Evolutionary conservation across 92 coral and sea anemone species (phyloP).

Genomic region (Actinernus sp.): DNA sequence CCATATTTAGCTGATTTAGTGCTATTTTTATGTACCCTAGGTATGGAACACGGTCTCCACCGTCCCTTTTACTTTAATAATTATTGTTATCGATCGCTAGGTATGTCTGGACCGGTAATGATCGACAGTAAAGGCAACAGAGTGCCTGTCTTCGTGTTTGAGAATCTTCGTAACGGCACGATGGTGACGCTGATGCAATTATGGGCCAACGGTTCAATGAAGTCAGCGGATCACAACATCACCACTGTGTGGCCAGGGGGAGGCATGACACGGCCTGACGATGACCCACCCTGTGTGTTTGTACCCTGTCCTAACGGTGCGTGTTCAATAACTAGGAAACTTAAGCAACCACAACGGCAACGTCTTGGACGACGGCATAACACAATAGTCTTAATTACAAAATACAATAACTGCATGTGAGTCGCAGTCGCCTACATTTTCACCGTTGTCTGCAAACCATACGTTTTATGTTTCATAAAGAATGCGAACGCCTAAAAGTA

Average conservation of each 20-base stretch:
- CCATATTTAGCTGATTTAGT: too few species aligned
- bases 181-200: conserved; percentile 39
- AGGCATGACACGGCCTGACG: conserved; percentile 59
- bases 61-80: background rate
- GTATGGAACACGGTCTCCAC: background rate
- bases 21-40: background rate
- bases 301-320: conserved; percentile 15
- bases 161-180: conserved; percentile 51
- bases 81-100: too few species aligned
- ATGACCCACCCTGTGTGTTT: conserved; percentile 74
- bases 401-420: too few species aligned
- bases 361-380: too few species aligned
- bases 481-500: too few species aligned
- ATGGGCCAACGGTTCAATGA: conserved; percentile 13
- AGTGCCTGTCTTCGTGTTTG: conserved; percentile 74
- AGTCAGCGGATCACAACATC: conserved; percentile 9
- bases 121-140: conserved; percentile 73
- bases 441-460: too few species aligned
- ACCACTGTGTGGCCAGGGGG: conserved; percentile 82
- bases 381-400: too few species aligned
- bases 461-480: too few species aligned
- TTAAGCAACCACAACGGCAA: too few species aligned
- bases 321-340: too few species aligned
- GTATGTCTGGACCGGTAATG: conserved; percentile 79
- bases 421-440: too few species aligned